Evolutionary conservation across 2,797 vertebrate genomes (phyloP).

Genomic region (Momotus momota): DNA sequence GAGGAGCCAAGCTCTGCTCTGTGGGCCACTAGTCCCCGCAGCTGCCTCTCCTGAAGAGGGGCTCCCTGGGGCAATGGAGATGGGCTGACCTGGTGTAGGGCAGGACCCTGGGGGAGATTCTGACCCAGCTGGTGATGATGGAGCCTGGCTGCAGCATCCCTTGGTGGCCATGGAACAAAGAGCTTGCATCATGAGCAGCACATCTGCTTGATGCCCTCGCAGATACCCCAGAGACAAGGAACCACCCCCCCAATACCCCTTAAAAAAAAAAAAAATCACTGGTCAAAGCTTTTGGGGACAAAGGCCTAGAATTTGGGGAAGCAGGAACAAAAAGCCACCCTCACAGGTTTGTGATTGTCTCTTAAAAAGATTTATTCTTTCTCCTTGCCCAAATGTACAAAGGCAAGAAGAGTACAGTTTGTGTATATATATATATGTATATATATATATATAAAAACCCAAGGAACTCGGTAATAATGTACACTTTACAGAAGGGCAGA

Average conservation of each 20-base stretch:
- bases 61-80: background rate
- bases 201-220: no score
- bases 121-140: background rate
- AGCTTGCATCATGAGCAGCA: no score
- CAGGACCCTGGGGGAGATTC: background rate
- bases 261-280: background rate
- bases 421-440: slow-evolving; percentile 76
- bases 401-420: slow-evolving; percentile 89
- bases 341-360: slow-evolving; percentile 92
- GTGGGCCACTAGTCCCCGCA: fast-evolving
- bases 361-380: slow-evolving; percentile 99
- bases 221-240: background rate
- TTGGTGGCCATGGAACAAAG: fast-evolving
- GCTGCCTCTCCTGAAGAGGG: background rate
- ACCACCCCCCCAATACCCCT: background rate
- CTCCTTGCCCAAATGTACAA: slow-evolving; percentile 96
- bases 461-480: slow-evolving; percentile 96
- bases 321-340: slow-evolving; percentile 80
- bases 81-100: background rate
- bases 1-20: background rate
- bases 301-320: slow-evolving; percentile 45
- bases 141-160: background rate
- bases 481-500: slow-evolving; percentile 95
- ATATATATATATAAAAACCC: slow-evolving; percentile 85
- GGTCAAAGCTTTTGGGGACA: background rate